Evolutionary conservation across 2,797 vertebrate genomes (phyloP).

Genomic region (Sebastes matsubarae): DNA sequence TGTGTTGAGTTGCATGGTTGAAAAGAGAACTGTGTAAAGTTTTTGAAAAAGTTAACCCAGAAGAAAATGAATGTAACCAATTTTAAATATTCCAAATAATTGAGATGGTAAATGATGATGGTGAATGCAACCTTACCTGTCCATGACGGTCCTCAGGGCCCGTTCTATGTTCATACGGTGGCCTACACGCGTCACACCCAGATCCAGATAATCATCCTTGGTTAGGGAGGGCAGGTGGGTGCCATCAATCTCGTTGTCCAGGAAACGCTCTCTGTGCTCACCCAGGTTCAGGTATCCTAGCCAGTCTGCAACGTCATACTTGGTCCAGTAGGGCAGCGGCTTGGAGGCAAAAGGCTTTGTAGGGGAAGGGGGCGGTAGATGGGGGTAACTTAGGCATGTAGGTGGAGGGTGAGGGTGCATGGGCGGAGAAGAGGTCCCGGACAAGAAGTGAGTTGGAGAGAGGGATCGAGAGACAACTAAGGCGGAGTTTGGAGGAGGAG

Average conservation of each 20-base stretch:
- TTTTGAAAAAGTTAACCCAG: background rate
- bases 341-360: constrained; percentile 95
- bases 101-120: background rate
- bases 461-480: constrained; percentile 86
- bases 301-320: constrained; percentile 96
- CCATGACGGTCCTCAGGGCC: constrained; percentile 90
- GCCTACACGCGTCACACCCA: constrained; percentile 94
- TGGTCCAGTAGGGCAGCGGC: constrained; percentile 95
- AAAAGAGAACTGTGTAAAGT: background rate
- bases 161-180: constrained; percentile 98
- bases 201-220: constrained; percentile 95
- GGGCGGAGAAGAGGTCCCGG: constrained; percentile 84
- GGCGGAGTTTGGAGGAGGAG: constrained; percentile 81
- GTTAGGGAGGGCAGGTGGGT: constrained; percentile 93
- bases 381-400: constrained; percentile 87
- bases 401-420: constrained; percentile 84
- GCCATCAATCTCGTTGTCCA: constrained; percentile 97
- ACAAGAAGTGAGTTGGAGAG: constrained; percentile 91
- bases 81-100: background rate
- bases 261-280: constrained; percentile 92
- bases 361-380: constrained; percentile 83
- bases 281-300: constrained; percentile 92
- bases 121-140: constrained; percentile 84
- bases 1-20: no score
- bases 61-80: background rate